Evolutionary conservation across 2,113 vertebrate species (phyloP), one percentile per base, ranked within the genome.

Genomic region (Natator depressus): DNA sequence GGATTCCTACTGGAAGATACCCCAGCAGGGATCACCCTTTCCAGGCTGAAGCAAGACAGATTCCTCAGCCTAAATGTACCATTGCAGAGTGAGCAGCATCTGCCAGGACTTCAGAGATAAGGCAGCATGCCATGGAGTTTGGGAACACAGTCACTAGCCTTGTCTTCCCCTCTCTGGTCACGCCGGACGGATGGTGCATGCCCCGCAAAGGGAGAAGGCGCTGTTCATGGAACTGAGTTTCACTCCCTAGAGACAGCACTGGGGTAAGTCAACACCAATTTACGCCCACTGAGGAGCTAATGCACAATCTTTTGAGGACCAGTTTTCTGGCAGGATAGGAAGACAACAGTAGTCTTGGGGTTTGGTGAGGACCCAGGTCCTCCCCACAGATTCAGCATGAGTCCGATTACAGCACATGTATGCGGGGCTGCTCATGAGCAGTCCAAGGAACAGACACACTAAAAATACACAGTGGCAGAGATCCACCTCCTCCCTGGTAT

Each of bases 401-500:
- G 42, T 47, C 24, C 27, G 42, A 27, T 12, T 27, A 46, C 75
- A 78, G 24, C 25, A 7, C 75, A 14, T 22, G 19, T 4, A 25
- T 22, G 17, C n/a, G 4, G 0, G 8, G n/a, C 42, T 1, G 53
- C 1, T 22, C n/a, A 25, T 5, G 2, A 0, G 13, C 75, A 24
- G 0, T 4, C 62, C 62, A 13, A 65, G 35, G 62, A 35, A 17
- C 62, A 25, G 24, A 27, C 11, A 11, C 25, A 14, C 12, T 31
- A 31, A 29, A 29, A 31, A 12, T 29, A 62, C 57, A 59, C 57
- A 10, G 19, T 9, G 19, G n/a, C n/a, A 38, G 35, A 20, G 31
- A 69, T 24, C 83, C 24, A 3, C 8, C 81, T 85, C 35, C 51
- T 87, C 24, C 20, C 4, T 2, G 8, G 11, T 6, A 17, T 22